Evolutionary conservation across 1,140 invertebrate genomes (phyloP).

Genomic region (Phthorimaea operculella): DNA sequence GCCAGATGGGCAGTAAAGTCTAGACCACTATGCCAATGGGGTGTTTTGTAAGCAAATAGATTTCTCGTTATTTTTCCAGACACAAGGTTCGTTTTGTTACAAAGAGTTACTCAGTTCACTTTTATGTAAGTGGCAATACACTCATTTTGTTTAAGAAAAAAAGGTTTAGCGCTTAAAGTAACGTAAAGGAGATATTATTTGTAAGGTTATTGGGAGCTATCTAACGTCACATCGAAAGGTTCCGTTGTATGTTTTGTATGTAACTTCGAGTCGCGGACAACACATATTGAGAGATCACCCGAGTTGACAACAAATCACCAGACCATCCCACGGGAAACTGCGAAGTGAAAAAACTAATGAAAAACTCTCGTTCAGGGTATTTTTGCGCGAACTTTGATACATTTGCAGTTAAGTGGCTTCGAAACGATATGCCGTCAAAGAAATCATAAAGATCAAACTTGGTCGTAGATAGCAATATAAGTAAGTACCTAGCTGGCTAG

Average conservation of each 20-base stretch:
- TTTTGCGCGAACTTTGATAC: not conserved
- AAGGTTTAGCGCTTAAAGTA: no score
- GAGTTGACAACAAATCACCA: conserved; percentile 4
- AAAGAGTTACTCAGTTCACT: not conserved
- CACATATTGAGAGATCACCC: not conserved
- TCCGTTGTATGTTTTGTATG: no score
- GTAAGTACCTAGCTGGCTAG: no score
- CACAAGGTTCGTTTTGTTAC: no score
- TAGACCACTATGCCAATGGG: not conserved
- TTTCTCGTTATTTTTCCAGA: not conserved
- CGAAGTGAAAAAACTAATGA: not conserved
- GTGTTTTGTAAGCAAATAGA: not conserved
- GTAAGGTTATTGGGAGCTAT: no score
- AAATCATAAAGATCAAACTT: no score
- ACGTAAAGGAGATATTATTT: no score
- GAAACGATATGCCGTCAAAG: not conserved
- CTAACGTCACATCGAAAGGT: no score
- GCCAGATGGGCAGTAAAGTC: not conserved
- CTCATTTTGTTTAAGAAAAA: no score
- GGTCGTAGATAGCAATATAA: no score
- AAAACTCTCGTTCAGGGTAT: not conserved
- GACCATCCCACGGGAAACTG: not conserved
- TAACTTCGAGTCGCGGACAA: no score
- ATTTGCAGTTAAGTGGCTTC: conserved; percentile 3
- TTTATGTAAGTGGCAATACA: not conserved